Evolutionary conservation across 2,888 invertebrate genomes (phyloP), one percentile per base, ranked within the genome.

Genomic region (Omphaloscelis lunosa): DNA sequence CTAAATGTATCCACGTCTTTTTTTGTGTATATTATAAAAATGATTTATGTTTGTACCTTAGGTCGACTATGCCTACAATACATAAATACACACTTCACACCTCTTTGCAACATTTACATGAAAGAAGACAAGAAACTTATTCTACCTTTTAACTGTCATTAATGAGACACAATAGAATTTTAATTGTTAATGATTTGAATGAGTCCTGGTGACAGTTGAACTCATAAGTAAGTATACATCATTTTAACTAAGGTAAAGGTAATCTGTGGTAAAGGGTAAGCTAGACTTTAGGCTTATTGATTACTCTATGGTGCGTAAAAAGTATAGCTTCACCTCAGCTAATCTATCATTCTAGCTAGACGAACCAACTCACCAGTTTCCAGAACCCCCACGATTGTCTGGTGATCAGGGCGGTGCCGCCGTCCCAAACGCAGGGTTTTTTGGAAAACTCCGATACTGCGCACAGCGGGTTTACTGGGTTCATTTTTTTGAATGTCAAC

Each of bases 351-450:
- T 48, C 45, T 8, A 29, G 45, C 29, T 29, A 29, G 45, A 66
- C 17, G 12, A 63, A 20, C 8, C 1, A 29, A 75, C 88, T 81
- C 71, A 95, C 95, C 89, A 95, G 82, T 72, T 90, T 92, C 95
- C 95, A 95, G 75, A 89, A 92, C 0, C 95, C 95, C 92, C 92
- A 94, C 0, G 90, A 73, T 72, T 92, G 93, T 9, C 91, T 80
- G 20, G 93, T 89, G 75, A 95, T 84, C 61, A 95, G 94, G 0
- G 89, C 93, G 0, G 84, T 87, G 0, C 95, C 95, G 0, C 87
- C 89, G 70, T 95, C 95, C 95, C 95, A 95, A 8, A 95, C 91
- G 83, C 95, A 95, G 0, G 93, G 81, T 0, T 78, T 73, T 20
- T 59, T 75, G 45, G 81, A 66, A 0, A 48, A 63, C 11, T 85